Conservation (phyloP, 1,140 invertebrate species). For the Drusus annulatus region DNA sequence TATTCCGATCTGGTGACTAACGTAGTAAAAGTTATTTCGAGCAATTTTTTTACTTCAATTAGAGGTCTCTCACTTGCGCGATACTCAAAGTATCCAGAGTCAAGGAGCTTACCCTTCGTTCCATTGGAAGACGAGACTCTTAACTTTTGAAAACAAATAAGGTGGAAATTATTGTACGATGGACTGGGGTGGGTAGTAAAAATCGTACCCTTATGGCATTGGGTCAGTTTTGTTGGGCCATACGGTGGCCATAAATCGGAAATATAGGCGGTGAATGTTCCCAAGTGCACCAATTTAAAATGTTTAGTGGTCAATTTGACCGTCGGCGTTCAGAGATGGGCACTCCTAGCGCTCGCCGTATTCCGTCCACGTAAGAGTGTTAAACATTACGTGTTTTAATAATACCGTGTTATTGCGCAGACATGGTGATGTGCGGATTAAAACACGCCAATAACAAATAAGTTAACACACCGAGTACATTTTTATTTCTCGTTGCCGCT, state of each 20-base stretch:
- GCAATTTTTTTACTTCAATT: too few relatives aligned
- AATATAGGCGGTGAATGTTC: conserved; percentile 44
- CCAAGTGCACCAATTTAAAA: conserved; percentile 42
- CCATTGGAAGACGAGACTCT: too few relatives aligned
- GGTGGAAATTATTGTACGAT: conserved; percentile 22
- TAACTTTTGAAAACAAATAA: too few relatives aligned
- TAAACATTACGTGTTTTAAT: conserved; percentile 30
- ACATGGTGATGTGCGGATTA: conserved; percentile 13
- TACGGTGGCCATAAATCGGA: conserved; percentile 50
- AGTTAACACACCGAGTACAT: not conserved
- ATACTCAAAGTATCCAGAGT: too few relatives aligned
- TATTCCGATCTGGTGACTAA: too few relatives aligned
- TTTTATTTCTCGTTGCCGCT: too few relatives aligned
- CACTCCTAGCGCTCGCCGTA: not conserved
- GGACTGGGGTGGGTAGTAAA: conserved; percentile 3
- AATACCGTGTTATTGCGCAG: too few relatives aligned
- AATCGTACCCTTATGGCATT: not conserved
- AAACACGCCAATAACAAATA: conserved; percentile 11
- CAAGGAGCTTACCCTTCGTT: too few relatives aligned
- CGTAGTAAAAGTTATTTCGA: too few relatives aligned
- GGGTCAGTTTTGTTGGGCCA: conserved; percentile 37
- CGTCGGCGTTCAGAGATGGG: conserved; percentile 2
- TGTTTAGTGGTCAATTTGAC: conserved; percentile 49
- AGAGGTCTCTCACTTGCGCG: too few relatives aligned
- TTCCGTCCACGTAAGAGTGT: conserved; percentile 45